Evolutionary conservation across 1,140 invertebrate genomes (phyloP).

Genomic region (Metopolophium dirhodum): DNA sequence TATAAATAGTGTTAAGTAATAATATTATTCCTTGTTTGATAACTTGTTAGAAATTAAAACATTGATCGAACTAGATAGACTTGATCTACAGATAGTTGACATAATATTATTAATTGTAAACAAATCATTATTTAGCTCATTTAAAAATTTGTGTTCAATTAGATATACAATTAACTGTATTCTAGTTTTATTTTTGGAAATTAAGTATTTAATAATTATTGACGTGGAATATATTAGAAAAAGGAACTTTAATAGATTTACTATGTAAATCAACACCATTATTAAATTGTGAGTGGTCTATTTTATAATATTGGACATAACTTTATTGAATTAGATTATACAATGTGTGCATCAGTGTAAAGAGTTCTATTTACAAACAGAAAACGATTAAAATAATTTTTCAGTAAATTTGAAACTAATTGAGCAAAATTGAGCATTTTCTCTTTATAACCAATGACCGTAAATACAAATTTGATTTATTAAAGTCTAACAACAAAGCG

Average conservation of each 20-base stretch:
- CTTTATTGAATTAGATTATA: neutral
- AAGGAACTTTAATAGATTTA: constrained; percentile 12
- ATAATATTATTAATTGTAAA: neutral
- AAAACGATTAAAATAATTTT: neutral
- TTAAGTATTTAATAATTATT: neutral
- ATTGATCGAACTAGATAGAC: neutral
- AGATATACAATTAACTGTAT: no score
- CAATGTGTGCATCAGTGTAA: neutral
- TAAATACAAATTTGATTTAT: neutral
- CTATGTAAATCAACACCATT: neutral
- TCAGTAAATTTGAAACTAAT: neutral
- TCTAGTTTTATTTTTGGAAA: neutral
- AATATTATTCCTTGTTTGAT: neutral
- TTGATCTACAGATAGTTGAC: neutral
- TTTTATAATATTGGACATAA: neutral
- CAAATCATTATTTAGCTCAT: neutral
- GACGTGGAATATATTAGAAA: neutral
- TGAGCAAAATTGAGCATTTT: constrained; percentile 39
- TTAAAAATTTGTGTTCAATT: neutral
- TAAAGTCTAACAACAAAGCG: neutral
- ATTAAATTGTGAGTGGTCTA: neutral
- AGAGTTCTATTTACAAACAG: neutral
- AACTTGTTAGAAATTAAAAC: neutral
- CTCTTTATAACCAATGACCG: neutral
- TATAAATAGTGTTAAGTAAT: neutral